Percentiles rank a stretch among this genome's conserved stretches.
Conservation (phyloP, 2,113 vertebrate species). For the Dipodomys ordii region DNA sequence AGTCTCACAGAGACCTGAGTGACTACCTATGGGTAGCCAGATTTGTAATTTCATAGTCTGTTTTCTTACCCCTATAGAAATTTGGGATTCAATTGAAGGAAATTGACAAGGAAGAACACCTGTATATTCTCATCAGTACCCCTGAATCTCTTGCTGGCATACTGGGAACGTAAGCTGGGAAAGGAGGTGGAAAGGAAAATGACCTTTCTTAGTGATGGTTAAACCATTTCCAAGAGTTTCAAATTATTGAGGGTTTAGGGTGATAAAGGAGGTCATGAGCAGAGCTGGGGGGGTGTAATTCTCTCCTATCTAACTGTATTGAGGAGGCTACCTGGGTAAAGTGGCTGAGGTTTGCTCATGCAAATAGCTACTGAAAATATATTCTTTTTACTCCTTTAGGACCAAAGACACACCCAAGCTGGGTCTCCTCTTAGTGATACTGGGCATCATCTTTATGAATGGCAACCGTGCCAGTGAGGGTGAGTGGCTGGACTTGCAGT, state of each 20-base stretch:
- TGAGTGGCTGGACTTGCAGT: slow-evolving; percentile 81
- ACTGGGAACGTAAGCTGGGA: slow-evolving; percentile 79
- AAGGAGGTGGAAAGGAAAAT: slow-evolving; percentile 34
- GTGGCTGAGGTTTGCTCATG: neutral
- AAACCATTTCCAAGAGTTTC: slow-evolving; percentile 3
- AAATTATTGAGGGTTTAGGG: slow-evolving; percentile 33
- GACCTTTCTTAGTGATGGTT: slow-evolving; percentile 63
- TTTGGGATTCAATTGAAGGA: slow-evolving; percentile 95
- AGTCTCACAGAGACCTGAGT: neutral
- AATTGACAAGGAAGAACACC: slow-evolving; percentile 92
- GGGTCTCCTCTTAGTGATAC: slow-evolving; percentile 92
- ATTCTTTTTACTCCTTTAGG: slow-evolving; percentile 72
- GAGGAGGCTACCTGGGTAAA: slow-evolving; percentile 6
- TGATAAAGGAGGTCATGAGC: slow-evolving; percentile 26
- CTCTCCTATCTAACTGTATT: neutral
- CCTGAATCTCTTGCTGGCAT: slow-evolving; percentile 82
- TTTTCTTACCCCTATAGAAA: slow-evolving; percentile 84
- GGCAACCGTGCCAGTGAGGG: slow-evolving; percentile 90
- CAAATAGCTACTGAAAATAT: slow-evolving; percentile 38
- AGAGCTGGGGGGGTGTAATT: slow-evolving; percentile 7
- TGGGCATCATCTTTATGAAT: slow-evolving; percentile 96
- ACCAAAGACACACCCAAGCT: slow-evolving; percentile 88
- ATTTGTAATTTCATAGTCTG: slow-evolving; percentile 33
- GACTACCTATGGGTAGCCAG: neutral
- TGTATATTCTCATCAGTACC: slow-evolving; percentile 92